Evolutionary conservation across 2,888 invertebrate species (phyloP), one percentile per base, ranked within the genome.

Genomic region (Palloptera scutellata): DNA sequence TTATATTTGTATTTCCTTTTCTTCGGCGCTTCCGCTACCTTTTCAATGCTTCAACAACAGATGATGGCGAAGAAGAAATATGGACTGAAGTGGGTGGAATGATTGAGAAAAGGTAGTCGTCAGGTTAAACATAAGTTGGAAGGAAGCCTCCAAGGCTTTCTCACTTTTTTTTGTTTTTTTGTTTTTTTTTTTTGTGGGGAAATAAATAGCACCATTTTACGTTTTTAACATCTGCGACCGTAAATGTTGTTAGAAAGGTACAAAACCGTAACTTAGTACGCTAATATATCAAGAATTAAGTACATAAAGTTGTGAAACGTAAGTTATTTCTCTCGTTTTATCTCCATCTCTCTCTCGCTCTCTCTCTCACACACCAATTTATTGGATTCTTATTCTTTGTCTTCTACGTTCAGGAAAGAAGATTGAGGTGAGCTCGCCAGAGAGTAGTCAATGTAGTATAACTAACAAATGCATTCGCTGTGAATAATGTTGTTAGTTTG

Each of bases 221-320:
- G 41, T 19, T 51, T 48, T 48, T 60, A 42, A 55, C 57, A 41
- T 60, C 61, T 30, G 53, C 45, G 55, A 19, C 52, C 30, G 41
- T 40, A 66, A 64, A 64, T 68, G 64, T 70, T 63, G 66, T 68
- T 68, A 64, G 64, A 68, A 68, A 66, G 68, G 70, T 65, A 68
- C 67, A 68, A 69, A 66, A 67, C 71, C 61, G 64, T 71, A 68
- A 66, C 67, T 48, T 66, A 67, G 64, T 68, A 67, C 60, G 62
- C 67, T 71, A 67, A 67, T 68, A 68, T 68, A 67, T 68, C 68
- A 68, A 68, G 66, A 68, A 60, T 66, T 60, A 63, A n/a, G 51
- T 40, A 53, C 55, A 61, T 20, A 53, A 42, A 60, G 45, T 55
- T 63, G 40, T 11, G 30, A 45, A 20, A 11, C 19, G 40, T 53